Percentiles rank a stretch among this genome's conserved stretches.
These are phyloP conservation scores for Ericerus pela DNA, from an alignment of 1,140 invertebrate genomes.

Conservation along the genomic window DNA sequence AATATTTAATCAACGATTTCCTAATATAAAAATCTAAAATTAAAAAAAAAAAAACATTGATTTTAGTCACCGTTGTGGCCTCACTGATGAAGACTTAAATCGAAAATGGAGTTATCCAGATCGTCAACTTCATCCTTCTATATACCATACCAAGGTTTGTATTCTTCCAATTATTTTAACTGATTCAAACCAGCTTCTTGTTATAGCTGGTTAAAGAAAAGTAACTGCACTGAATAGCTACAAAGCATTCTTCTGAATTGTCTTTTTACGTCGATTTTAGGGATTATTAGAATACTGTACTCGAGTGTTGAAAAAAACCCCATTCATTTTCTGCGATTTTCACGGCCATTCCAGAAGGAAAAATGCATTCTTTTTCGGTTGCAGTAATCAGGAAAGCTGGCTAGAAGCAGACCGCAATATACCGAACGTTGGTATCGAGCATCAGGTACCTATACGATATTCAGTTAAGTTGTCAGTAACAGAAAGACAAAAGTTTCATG, in stretches of 20 bases:
- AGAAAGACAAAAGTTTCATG: too few species aligned
- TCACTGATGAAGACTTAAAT: constrained; percentile 70
- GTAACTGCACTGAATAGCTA: too few species aligned
- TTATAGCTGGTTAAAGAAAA: too few species aligned
- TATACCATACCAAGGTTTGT: constrained; percentile 63
- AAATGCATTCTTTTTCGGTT: constrained; percentile 81
- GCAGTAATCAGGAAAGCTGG: constrained; percentile 51
- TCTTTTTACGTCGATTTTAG: constrained; percentile 25
- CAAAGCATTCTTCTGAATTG: background rate
- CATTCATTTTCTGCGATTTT: constrained; percentile 69
- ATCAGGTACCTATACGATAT: constrained; percentile 35
- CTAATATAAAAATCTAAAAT: too few species aligned
- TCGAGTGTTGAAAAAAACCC: constrained; percentile 40
- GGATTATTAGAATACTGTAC: constrained; percentile 47
- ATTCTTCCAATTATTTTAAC: background rate
- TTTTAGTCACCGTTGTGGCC: constrained; percentile 56
- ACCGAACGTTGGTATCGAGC: constrained; percentile 40
- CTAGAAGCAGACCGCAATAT: constrained; percentile 38
- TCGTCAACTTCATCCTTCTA: constrained; percentile 56
- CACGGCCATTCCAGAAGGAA: constrained; percentile 78
- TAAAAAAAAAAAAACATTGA: too few species aligned
- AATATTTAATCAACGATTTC: too few species aligned
- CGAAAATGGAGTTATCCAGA: constrained; percentile 61
- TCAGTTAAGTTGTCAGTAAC: too few species aligned
- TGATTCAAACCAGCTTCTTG: background rate